Evolutionary conservation across 2,113 vertebrate genomes (phyloP).

Genomic region (Paracanthobrama guichenoti): DNA sequence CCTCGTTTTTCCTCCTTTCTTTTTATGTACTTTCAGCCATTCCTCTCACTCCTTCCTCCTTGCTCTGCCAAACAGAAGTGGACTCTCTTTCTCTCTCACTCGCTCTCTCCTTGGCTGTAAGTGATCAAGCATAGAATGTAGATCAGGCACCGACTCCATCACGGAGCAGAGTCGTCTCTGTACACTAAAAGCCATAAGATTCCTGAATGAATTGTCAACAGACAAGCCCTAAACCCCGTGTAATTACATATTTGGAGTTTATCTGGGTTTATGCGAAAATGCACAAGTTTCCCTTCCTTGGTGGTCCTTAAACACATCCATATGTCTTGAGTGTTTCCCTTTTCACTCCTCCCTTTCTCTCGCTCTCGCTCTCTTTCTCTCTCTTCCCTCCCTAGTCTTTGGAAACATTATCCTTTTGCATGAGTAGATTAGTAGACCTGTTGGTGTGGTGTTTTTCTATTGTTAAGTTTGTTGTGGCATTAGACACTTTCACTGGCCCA

Average conservation of each 20-base stretch:
- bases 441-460: constrained; percentile 66
- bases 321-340: constrained; percentile 77
- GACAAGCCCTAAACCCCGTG: constrained; percentile 80
- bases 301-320: constrained; percentile 86
- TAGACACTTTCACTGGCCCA: constrained; percentile 71
- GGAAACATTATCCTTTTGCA: constrained; percentile 65
- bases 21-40: constrained; percentile 68
- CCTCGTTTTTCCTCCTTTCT: constrained; percentile 59
- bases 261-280: constrained; percentile 82
- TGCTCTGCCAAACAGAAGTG: constrained; percentile 61
- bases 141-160: constrained; percentile 28
- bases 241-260: constrained; percentile 85
- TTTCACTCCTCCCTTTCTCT: constrained; percentile 65
- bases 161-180: not conserved
- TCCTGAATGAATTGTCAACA: constrained; percentile 80
- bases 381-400: constrained; percentile 43
- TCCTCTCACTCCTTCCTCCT: constrained; percentile 70
- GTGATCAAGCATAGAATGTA: constrained; percentile 21
- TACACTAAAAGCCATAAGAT: constrained; percentile 69
- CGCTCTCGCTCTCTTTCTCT: constrained; percentile 8
- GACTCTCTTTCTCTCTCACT: constrained; percentile 46
- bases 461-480: constrained; percentile 74
- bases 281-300: constrained; percentile 81
- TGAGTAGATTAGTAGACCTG: constrained; percentile 66
- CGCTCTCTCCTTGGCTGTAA: constrained; percentile 22